phyloP scores from a whole-genome alignment of 2,113 vertebrate species.

The Barbus barbus region DNA sequence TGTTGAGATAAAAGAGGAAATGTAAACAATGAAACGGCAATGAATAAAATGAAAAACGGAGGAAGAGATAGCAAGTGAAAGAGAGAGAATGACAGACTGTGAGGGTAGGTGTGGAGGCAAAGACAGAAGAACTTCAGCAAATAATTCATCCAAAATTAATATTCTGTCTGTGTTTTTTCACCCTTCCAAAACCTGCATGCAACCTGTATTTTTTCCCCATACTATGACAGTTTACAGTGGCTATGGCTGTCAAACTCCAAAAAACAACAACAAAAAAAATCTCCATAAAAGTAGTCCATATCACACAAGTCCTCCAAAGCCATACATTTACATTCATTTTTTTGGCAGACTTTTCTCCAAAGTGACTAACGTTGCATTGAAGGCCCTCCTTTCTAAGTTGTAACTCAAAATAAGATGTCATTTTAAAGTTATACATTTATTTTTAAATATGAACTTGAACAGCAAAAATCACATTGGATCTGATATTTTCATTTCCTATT shows the following conservation, averaged over 20 bases:
- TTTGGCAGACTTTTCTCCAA: not conserved
- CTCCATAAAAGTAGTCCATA: not conserved
- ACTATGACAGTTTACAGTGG: not conserved
- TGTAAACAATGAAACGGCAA: constrained; percentile 23
- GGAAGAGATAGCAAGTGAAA: constrained; percentile 16
- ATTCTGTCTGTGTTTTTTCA: not conserved
- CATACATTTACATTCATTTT: not conserved
- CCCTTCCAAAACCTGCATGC: not conserved
- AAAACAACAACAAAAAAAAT: constrained; percentile 5
- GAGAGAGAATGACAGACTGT: not conserved
- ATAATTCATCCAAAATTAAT: not conserved
- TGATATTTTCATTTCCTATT: not conserved
- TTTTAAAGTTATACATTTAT: not conserved
- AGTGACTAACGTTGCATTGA: not conserved
- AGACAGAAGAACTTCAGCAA: not conserved
- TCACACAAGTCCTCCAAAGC: not conserved
- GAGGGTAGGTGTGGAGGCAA: not conserved
- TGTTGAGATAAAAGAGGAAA: not conserved
- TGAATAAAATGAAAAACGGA: constrained; percentile 3
- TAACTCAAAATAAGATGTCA: not conserved
- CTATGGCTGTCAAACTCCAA: not conserved
- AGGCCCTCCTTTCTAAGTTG: not conserved
- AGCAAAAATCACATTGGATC: not conserved
- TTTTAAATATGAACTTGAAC: not conserved
- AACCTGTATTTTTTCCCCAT: not conserved